Conservation (phyloP, 2,797 vertebrate species). For the Lophura swinhoii region DNA sequence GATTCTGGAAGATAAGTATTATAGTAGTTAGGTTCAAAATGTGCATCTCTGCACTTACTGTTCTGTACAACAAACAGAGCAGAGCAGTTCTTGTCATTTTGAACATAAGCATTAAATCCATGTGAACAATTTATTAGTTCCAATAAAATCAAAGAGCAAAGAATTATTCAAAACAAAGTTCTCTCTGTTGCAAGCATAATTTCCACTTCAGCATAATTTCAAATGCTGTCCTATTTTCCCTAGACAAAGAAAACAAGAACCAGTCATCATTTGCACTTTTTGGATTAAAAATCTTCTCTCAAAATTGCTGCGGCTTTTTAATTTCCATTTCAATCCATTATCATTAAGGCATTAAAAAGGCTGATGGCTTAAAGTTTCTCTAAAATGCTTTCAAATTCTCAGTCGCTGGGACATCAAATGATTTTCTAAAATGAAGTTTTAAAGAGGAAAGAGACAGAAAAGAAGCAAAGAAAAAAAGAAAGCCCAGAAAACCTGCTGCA, state of each 20-base stretch:
- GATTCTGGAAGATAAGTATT: neutral
- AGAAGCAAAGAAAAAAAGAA: neutral
- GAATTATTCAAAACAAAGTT: neutral
- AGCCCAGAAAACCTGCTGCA: neutral
- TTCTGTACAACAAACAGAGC: neutral
- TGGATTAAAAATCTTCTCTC: slow-evolving; percentile 22
- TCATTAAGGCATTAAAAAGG: slow-evolving; percentile 42
- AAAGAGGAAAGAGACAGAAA: slow-evolving; percentile 1
- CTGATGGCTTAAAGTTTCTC: slow-evolving; percentile 1
- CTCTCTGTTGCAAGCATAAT: neutral
- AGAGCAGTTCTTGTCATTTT: neutral
- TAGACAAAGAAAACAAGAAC: slow-evolving; percentile 27
- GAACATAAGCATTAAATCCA: neutral
- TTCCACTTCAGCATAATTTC: slow-evolving; percentile 14
- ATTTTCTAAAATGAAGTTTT: slow-evolving; percentile 27
- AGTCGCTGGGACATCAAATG: neutral
- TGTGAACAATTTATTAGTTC: slow-evolving; percentile 9
- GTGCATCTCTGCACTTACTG: neutral
- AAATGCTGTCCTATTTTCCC: slow-evolving; percentile 20
- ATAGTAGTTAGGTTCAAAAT: neutral
- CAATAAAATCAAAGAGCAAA: slow-evolving; percentile 31
- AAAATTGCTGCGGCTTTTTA: slow-evolving; percentile 5
- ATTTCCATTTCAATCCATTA: slow-evolving; percentile 46
- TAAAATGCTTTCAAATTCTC: slow-evolving; percentile 47
- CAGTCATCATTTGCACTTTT: neutral